Base-by-base conservation (phyloP, 2,113 vertebrate species). In the Zosterops lateralis region DNA sequence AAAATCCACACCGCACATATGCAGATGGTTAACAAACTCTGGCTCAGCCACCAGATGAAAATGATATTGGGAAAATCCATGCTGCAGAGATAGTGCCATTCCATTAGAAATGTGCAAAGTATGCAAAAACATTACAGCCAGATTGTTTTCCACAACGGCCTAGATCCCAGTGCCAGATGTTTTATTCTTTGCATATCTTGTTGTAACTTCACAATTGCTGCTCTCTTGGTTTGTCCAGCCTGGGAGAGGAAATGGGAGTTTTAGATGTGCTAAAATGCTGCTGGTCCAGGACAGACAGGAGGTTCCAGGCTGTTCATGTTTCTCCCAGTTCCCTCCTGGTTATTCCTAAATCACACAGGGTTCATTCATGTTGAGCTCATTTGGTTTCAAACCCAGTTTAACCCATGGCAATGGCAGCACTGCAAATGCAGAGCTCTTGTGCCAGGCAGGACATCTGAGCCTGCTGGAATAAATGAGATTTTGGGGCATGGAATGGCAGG, bases 1-100 rank as follows among this genome's bases (percentile, higher is more conserved):
- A 76, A 95, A 95, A 82, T 83, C 72, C 66, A 57, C 40, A 10
- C 82, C 12, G 82, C 94, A 95, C 94, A 96, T 93, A 93, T 95
- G 95, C 85, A 94, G 85, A 95, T 92, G 58, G 91, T 95, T 96
- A 96, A 84, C 79, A 94, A 92, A 94, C 47, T 51, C 81, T 67
- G 84, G 89, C 91, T 95, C 36, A 1, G 76, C 14, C 62, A 31
- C 31, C 82, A 94, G 95, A 90, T 95, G 91, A 95, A 95, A 96
- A 92, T 50, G 87, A 94, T 91, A 78, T 17, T 74, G 93, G 87
- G 83, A 61, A 89, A 96, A 92, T 92, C 82, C 84, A 57, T 50
- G 75, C 87, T 93, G 78, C 84, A 66, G 92, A 95, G 94, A 96
- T 93, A 95, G 93, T 85, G 85, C 93, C 87, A 81, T 96, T 96